These are phyloP conservation scores for Tapera naevia DNA, from an alignment of 2,797 vertebrate genomes.

Conservation along the genomic window DNA sequence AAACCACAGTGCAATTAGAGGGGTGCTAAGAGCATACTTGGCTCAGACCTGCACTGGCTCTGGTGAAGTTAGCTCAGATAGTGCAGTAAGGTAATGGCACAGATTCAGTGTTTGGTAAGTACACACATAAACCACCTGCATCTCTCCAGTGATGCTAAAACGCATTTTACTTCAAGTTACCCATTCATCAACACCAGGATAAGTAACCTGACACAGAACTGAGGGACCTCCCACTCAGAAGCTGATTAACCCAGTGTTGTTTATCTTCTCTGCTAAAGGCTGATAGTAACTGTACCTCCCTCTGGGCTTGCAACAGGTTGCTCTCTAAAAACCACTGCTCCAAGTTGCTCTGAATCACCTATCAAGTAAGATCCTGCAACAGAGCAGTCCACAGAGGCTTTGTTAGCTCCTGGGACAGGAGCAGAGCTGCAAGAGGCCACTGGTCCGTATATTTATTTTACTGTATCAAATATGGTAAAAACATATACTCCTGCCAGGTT, in stretches of 20 bases:
- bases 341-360: fast-evolving
- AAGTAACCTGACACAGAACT: not conserved
- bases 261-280: not conserved
- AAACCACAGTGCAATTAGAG: not conserved
- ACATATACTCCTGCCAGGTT: not conserved
- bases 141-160: not conserved
- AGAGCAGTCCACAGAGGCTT: not conserved
- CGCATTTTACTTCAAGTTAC: not conserved
- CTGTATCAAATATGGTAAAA: not conserved
- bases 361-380: not conserved
- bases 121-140: not conserved
- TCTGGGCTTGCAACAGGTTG: not conserved
- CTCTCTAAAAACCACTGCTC: not conserved
- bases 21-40: not conserved
- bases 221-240: not conserved
- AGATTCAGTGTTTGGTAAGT: no score
- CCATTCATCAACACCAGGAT: not conserved
- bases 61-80: not conserved
- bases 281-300: not conserved
- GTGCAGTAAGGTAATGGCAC: not conserved
- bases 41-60: not conserved
- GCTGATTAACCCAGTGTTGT: not conserved
- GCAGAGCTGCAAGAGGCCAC: not conserved
- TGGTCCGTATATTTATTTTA: no score
- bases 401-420: not conserved